These are phyloP conservation scores for Telmatochromis sp. DNA, from an alignment of 2,113 vertebrate genomes.

Conservation along the genomic window DNA sequence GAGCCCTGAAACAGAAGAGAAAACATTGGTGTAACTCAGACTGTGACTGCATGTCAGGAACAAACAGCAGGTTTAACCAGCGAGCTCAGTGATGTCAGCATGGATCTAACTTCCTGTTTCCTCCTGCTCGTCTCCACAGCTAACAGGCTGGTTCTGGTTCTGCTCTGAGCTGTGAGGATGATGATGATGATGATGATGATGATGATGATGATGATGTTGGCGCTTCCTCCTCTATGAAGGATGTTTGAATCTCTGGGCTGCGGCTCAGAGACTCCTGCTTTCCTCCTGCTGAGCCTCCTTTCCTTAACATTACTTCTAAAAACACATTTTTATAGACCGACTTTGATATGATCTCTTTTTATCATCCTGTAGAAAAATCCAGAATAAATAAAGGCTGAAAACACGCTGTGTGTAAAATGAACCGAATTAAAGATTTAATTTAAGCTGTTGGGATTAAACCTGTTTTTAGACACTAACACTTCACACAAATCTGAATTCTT, in stretches of 20 bases:
- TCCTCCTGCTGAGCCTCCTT: no score
- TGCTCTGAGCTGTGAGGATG: not conserved
- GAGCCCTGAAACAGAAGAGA: accelerated
- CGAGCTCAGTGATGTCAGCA: not conserved
- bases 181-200: no score
- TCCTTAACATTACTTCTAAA: no score
- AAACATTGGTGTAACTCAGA: not conserved
- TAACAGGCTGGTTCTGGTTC: not conserved
- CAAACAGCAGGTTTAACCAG: accelerated
- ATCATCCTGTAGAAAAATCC: no score
- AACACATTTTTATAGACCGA: no score
- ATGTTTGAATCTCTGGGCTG: no score
- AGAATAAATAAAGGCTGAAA: no score
- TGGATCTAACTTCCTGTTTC: not conserved
- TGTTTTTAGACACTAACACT: accelerated
- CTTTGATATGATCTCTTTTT: no score
- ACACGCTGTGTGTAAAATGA: no score
- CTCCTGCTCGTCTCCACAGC: not conserved
- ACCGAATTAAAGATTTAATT: not conserved
- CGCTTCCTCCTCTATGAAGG: not conserved
- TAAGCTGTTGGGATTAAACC: accelerated
- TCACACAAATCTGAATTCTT: not conserved
- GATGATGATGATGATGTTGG: no score
- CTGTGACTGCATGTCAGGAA: no score
- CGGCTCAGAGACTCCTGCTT: no score